Base-by-base conservation (phyloP, 1,140 invertebrate genomes). In the Atta cephalotes region DNA sequence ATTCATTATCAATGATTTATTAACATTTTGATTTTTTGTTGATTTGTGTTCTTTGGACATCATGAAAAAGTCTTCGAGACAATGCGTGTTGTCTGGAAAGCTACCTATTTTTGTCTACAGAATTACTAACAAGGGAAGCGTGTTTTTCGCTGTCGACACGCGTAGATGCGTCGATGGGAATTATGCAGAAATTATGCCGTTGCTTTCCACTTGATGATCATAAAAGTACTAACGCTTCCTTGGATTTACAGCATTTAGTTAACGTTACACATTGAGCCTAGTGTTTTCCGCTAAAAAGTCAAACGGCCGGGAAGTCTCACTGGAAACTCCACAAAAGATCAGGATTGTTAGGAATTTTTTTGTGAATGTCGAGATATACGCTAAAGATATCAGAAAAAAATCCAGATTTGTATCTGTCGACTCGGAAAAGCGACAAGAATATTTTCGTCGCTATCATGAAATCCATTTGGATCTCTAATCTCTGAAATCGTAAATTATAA, bases 211-310 rank as follows among this genome's bases (percentile, higher is more conserved):
- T 35, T 53, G 14, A 14, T 18, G 65, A 39, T 70, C 35, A 35
- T 68, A 25, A 70, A 49, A 18, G 16, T 58, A n/a, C 10, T 49
- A 80, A 68, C 18, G 35, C 56, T 45, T 14, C 53, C 21, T 60
- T n/a, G 25, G 39, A 10, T 45, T 25, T 45, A 45, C 10, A 45
- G 39, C 9, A 45, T 45, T 45, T 10, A 45, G 39, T 45, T 45
- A 45, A 12, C 9, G 39, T 9, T 45, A 10, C 39, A 10, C 9
- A 60, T 71, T 31, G 25, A 4, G n/a, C 1, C 6, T 66, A 25
- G 31, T 10, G 53, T 72, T 82, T 82, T 72, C 25, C 66, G 66
- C 28, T 56, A 31, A 45, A 72, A 60, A 72, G 2, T 68, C 16
- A 39, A 2, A 18, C 63, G 28, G 9, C 9, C 6, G 53, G n/a